Evolutionary conservation across 2,113 vertebrate species (phyloP), one percentile per base, ranked within the genome.

Genomic region (Typhlomys cinereus): DNA sequence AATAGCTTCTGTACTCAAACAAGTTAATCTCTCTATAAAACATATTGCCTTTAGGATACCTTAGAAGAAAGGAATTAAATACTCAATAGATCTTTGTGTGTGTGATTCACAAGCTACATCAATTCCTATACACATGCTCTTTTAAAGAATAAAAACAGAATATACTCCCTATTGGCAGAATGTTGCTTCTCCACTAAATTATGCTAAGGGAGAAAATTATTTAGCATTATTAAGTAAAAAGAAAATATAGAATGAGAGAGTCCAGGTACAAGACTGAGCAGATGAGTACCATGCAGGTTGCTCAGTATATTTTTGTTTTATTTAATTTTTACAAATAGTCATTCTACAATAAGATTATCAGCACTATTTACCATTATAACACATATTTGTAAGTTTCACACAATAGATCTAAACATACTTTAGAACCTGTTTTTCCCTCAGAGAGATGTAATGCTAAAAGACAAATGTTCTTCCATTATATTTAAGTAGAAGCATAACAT

Each of bases 1-100:
- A 96, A 95, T 94, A 94, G 85, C 82, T 88, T 90, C 90, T 94
- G 39, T 90, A 93, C 69, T 93, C 78, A 92, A 93, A 89, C 50
- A 89, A 93, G 78, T 90, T 90, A 93, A 93, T 93, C 69, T 90
- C 29, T 83, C 48, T 85, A 21, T 93, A 93, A 93, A 95, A 85
- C 86, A 91, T 27, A 79, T 39, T 92, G 78, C 50, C 62, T 95
- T 94, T 95, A 93, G 85, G 82, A 93, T 94, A 85, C 52, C 50
- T 82, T 93, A 93, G n/a, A 90, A 93, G n/a, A 90, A 90, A 94
- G 90, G 29, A 90, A 90, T 88, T 88, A 95, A 95, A 71, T 88
- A 87, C 25, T 90, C 75, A 66, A 79, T 52, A 82, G 64, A 94
- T 81, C 83, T 93, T 75, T 84, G 3, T 69, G 74, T 61, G 27